Evolutionary conservation across 2,888 invertebrate genomes (phyloP).

Genomic region (Drosophila stalkeri): DNA sequence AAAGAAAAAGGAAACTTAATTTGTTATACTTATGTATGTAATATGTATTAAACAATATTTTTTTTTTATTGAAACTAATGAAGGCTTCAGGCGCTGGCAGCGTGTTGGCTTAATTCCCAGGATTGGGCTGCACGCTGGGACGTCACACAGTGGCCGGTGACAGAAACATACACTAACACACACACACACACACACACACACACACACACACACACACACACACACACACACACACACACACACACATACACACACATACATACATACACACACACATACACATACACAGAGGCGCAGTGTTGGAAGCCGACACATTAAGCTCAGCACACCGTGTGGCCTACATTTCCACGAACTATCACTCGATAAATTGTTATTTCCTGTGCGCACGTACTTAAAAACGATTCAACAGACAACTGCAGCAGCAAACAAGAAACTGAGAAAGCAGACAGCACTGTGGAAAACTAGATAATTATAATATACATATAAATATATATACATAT

Average conservation of each 20-base stretch:
- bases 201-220: conserved; percentile 19
- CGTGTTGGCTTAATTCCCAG: conserved; percentile 11
- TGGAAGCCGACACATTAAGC: conserved; percentile 41
- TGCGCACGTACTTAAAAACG: conserved; percentile 73
- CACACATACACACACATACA: conserved; percentile 19
- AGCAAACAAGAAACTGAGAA: conserved; percentile 36
- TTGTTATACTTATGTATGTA: conserved; percentile 50
- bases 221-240: conserved; percentile 2
- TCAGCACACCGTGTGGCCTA: conserved; percentile 60
- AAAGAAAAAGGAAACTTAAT: conserved; percentile 25
- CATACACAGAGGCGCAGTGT: conserved; percentile 19
- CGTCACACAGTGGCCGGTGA: conserved; percentile 26
- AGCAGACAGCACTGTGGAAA: conserved; percentile 67
- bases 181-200: conserved; percentile 6
- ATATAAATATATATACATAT: conserved; percentile 21
- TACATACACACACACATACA: conserved; percentile 11
- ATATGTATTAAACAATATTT: conserved; percentile 35
- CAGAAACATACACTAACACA: conserved; percentile 22
- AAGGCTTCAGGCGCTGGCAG: conserved; percentile 32
- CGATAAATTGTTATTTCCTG: conserved; percentile 71
- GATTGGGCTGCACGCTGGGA: conserved; percentile 18
- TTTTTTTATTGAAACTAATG: conserved; percentile 32
- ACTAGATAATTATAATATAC: conserved; percentile 67
- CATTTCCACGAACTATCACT: conserved; percentile 46
- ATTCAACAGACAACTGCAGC: conserved; percentile 45